Conservation (phyloP, 2,113 vertebrate species). For the Hippoglossus stenolepis region DNA sequence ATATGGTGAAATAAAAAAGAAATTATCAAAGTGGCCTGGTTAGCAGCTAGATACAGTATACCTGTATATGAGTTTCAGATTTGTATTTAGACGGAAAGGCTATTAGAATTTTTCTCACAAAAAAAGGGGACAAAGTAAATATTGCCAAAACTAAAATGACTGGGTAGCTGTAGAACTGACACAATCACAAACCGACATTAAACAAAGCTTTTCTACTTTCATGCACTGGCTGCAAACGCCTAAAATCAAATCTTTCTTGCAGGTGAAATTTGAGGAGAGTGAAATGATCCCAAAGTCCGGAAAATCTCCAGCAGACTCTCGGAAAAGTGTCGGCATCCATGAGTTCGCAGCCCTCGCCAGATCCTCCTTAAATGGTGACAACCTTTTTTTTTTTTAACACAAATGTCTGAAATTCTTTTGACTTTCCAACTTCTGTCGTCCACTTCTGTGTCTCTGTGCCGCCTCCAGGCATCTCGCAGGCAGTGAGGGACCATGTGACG, state of each 20-base stretch:
- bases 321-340: slow-evolving; percentile 94
- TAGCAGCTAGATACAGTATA: background rate
- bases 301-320: slow-evolving; percentile 79
- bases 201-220: background rate
- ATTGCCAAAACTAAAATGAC: slow-evolving; percentile 5
- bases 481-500: slow-evolving; percentile 96
- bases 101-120: background rate
- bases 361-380: slow-evolving; percentile 93
- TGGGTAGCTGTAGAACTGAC: background rate
- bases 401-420: background rate
- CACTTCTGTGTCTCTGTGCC: background rate
- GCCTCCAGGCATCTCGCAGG: slow-evolving; percentile 93
- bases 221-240: background rate
- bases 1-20: too few species aligned
- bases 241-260: slow-evolving; percentile 30
- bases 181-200: background rate
- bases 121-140: background rate
- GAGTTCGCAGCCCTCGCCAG: slow-evolving; percentile 96
- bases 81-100: background rate
- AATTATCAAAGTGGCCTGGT: too few species aligned
- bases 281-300: slow-evolving; percentile 97
- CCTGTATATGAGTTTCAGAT: slow-evolving; percentile 6
- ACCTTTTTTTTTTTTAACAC: background rate
- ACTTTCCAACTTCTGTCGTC: background rate
- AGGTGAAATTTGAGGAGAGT: slow-evolving; percentile 96